Evolutionary conservation across 2,797 vertebrate genomes (phyloP), one percentile per base, ranked within the genome.

Genomic region (Aldrovandia affinis): DNA sequence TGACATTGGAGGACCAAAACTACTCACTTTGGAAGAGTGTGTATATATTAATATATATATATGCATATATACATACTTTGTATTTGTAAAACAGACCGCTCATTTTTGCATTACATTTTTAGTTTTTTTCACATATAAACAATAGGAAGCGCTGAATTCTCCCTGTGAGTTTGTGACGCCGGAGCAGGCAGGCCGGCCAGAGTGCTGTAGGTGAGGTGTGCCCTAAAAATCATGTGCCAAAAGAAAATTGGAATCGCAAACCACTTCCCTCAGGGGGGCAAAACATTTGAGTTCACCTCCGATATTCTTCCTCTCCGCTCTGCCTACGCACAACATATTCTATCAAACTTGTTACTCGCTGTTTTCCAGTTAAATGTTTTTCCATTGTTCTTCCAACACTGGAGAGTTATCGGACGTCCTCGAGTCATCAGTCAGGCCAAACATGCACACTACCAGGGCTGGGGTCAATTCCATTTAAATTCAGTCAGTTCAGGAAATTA

Each of bases 1-100:
- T 95, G 91, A 94, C 91, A 93, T 94, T 93, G 93, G 92, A 94
- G 95, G 95, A 96, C 95, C 95, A 96, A 96, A 94, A 93, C 50
- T 33, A 88, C 92, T 94, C 88, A 89, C 91, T 91, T 92, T 91
- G 89, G 92, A 87, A 91, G 92, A 94, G 91, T 93, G 89, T 93
- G 93, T 93, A 92, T 92, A 86, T 81, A 82, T 77, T 50, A 70
- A 77, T 59, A 57, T 83, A 75, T 84, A 85, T 78, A 65, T 80
- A 86, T 78, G 77, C 83, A 81, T 73, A 81, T 79, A 83, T 25
- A 80, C 73, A 68, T 86, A 86, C 86, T 84, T 84, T 93, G 91
- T 93, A 91, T 94, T 93, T 95, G 94, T 93, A 85, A 87, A 87
- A 81, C 73, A 87, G 86, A 81, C 73, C 81, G 87, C 81, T 92